Evolutionary conservation across 2,113 vertebrate species (phyloP), one percentile per base, ranked within the genome.

Genomic region (Peromyscus polionotus): DNA sequence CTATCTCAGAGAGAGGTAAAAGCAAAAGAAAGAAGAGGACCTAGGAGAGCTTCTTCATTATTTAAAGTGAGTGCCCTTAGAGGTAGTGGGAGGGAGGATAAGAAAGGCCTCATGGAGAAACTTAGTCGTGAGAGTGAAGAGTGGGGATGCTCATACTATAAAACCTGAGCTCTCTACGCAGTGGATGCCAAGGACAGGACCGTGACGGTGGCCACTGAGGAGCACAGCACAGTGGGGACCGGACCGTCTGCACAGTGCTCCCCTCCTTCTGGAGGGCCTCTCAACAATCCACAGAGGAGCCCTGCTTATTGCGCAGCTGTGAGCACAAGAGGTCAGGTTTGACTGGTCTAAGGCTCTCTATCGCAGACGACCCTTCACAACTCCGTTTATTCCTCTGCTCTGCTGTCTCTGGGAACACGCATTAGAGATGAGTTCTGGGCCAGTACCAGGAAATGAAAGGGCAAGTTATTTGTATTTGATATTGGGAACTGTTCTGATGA

Each of bases 401-500:
- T 61, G 22, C 22, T 6, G 36, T 54, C 59, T 86, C 65, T 81
- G 22, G 7, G 42, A 90, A 83, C 42, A 54, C 70, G 2, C 16
- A 76, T 68, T 22, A 73, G 72, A 83, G 33, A 26, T 89, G 59
- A 81, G 0, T n/a, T 95, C 48, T 22, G 31, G 31, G 7, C 19
- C 26, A 65, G 16, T 10, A 4, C 72, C 31, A 68, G n/a, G 57
- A 80, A 45, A 39, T 59, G 68, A 77, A 90, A n/a, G 77, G 65
- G 36, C 68, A 57, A 94, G 3, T 45, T 83, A 22, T 88, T 88
- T 77, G 28, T 59, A 3, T 90, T 83, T 88, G 54, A 83, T 84
- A 28, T 95, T 33, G 73, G 39, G 36, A 95, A 75, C 36, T n/a
- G 48, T 19, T 7, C 26, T 91, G 33, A 88, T 93, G 42, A 51